Evolutionary conservation across 2,888 invertebrate species (phyloP).

Genomic region (Malacosoma neustria): DNA sequence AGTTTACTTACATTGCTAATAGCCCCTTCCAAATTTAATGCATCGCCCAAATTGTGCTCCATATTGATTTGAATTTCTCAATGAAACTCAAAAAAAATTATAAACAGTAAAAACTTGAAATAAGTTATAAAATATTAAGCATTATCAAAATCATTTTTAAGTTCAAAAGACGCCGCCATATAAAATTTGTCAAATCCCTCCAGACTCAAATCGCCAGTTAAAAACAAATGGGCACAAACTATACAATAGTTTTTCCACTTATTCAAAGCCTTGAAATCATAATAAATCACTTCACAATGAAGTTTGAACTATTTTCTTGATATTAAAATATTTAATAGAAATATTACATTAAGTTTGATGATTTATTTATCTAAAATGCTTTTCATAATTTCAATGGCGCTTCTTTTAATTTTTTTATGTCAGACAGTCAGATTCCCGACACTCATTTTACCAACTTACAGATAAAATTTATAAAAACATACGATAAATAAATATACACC

Average conservation of each 20-base stretch:
- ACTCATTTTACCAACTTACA: not conserved
- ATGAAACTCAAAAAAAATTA: not conserved
- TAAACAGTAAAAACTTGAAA: slow-evolving; percentile 5
- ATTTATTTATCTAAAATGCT: slow-evolving; percentile 17
- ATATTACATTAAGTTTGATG: not conserved
- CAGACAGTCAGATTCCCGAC: slow-evolving; percentile 19
- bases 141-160: slow-evolving; percentile 33
- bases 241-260: slow-evolving; percentile 13
- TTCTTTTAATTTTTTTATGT: slow-evolving; percentile 62
- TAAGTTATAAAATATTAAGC: slow-evolving; percentile 10
- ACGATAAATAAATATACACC: too few species aligned
- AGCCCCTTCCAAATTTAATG: slow-evolving; percentile 49
- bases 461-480: not conserved
- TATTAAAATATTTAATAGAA: not conserved
- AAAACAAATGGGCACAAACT: slow-evolving; percentile 51
- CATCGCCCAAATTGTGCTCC: slow-evolving; percentile 62
- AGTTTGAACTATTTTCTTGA: not conserved
- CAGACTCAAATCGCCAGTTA: slow-evolving; percentile 55
- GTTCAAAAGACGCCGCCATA: slow-evolving; percentile 75
- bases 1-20: slow-evolving; percentile 52
- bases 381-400: slow-evolving; percentile 53
- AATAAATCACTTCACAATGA: slow-evolving; percentile 10
- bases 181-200: slow-evolving; percentile 61
- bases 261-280: slow-evolving; percentile 11
- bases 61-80: slow-evolving; percentile 23